Percentiles rank a stretch among this genome's conserved stretches.
Evolutionary conservation across 2,113 vertebrate species (phyloP).

Genomic region (Meles meles): DNA sequence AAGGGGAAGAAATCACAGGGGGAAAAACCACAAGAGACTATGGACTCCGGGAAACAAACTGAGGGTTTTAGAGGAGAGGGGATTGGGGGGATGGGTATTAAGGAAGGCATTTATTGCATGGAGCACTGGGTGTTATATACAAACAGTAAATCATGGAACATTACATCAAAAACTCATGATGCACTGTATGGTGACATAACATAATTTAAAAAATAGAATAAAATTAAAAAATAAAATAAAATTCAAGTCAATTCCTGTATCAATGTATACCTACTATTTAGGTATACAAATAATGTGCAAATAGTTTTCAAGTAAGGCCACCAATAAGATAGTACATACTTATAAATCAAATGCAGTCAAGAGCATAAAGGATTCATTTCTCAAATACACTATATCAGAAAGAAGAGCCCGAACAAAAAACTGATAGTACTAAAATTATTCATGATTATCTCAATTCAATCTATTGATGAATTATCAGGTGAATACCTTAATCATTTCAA

Average conservation of each 20-base stretch:
- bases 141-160: too few species aligned
- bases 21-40: too few species aligned
- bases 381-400: neutral
- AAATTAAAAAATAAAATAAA: neutral
- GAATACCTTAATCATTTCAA: neutral
- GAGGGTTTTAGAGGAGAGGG: too few species aligned
- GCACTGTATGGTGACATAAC: too few species aligned
- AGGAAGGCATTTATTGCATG: too few species aligned
- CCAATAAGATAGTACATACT: neutral
- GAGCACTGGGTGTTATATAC: too few species aligned
- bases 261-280: neutral
- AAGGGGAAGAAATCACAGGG: too few species aligned
- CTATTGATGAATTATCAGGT: neutral
- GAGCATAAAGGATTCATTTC: neutral
- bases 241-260: neutral
- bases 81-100: too few species aligned
- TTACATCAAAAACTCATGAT: too few species aligned
- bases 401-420: neutral
- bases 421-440: neutral
- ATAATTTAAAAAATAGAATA: too few species aligned
- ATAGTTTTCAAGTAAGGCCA: neutral
- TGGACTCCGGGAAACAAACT: too few species aligned
- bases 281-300: neutral
- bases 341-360: neutral
- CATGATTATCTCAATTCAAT: constrained; percentile 24